Conservation (phyloP, 2,113 vertebrate genomes). For the Oryzias curvinotus region DNA sequence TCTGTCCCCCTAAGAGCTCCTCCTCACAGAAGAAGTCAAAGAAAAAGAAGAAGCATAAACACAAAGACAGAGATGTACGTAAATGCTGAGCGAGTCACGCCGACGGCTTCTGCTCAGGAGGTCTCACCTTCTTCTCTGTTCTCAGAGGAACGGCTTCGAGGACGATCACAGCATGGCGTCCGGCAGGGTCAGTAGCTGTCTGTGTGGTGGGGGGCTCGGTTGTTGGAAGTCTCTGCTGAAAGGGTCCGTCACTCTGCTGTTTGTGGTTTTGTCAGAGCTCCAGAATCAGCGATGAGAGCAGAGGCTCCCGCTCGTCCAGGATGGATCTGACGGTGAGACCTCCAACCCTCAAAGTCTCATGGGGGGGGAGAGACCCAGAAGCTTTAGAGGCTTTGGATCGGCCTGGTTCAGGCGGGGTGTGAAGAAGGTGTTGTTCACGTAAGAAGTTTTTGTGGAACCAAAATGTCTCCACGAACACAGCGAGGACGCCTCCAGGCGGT, state of each 20-base stretch:
- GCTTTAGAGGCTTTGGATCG: too few relatives aligned
- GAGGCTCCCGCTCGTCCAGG: conserved; percentile 60
- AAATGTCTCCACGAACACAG: too few relatives aligned
- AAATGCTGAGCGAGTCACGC: not conserved
- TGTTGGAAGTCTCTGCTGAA: not conserved
- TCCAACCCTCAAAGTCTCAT: too few relatives aligned
- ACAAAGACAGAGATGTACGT: conserved; percentile 76
- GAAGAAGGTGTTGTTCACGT: too few relatives aligned
- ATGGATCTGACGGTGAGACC: too few relatives aligned
- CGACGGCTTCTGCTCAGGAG: not conserved
- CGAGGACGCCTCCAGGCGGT: too few relatives aligned
- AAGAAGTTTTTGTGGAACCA: too few relatives aligned
- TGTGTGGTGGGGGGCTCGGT: conserved; percentile 3
- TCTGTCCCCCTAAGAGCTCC: conserved; percentile 55
- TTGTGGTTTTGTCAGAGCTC: conserved; percentile 67
- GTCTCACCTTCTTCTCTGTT: conserved; percentile 44
- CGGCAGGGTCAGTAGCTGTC: conserved; percentile 87
- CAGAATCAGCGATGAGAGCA: conserved; percentile 68
- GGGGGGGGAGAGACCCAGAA: too few relatives aligned
- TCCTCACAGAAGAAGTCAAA: conserved; percentile 72
- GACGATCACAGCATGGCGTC: conserved; percentile 81
- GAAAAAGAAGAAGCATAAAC: conserved; percentile 79
- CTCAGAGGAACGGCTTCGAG: conserved; percentile 85
- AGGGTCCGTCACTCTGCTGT: not conserved
- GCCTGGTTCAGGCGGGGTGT: too few relatives aligned